Evolutionary conservation across 1,140 invertebrate species (phyloP).

Genomic region (Aplysia californica): DNA sequence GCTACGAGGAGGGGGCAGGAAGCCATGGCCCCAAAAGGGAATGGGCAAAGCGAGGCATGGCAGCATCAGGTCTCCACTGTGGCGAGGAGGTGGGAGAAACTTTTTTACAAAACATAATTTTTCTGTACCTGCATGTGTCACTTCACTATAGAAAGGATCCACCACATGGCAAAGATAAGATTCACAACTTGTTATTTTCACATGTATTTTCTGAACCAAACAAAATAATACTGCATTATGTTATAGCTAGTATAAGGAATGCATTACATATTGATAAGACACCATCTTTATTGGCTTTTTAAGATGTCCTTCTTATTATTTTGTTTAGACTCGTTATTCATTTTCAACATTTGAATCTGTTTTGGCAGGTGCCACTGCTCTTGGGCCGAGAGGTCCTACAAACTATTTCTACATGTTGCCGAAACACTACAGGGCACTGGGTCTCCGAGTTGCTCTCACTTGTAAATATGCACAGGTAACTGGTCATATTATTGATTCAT

Average conservation of each 20-base stretch:
- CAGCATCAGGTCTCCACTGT: slow-evolving; percentile 89
- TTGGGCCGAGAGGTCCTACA: slow-evolving; percentile 90
- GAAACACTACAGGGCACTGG: slow-evolving; percentile 78
- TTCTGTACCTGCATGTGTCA: no score
- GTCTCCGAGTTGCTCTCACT: slow-evolving; percentile 85
- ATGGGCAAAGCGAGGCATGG: slow-evolving; percentile 89
- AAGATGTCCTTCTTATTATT: no score
- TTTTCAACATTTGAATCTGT: not conserved
- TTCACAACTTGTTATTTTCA: no score
- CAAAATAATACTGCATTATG: no score
- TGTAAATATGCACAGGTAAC: slow-evolving; percentile 81
- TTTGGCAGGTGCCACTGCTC: slow-evolving; percentile 77
- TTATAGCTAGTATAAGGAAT: no score
- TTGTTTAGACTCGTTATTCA: not conserved
- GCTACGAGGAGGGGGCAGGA: slow-evolving; percentile 84
- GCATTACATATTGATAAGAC: no score
- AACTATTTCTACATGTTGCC: slow-evolving; percentile 95
- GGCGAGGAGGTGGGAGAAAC: slow-evolving; percentile 74
- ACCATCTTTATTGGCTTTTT: no score
- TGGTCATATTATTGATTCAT: not conserved
- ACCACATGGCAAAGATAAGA: no score
- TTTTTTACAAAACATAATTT: no score
- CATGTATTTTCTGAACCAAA: no score
- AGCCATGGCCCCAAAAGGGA: slow-evolving; percentile 98
- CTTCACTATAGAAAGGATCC: no score